Evolutionary conservation across 2,888 invertebrate species (phyloP).

Genomic region (Sialis fuliginosa): DNA sequence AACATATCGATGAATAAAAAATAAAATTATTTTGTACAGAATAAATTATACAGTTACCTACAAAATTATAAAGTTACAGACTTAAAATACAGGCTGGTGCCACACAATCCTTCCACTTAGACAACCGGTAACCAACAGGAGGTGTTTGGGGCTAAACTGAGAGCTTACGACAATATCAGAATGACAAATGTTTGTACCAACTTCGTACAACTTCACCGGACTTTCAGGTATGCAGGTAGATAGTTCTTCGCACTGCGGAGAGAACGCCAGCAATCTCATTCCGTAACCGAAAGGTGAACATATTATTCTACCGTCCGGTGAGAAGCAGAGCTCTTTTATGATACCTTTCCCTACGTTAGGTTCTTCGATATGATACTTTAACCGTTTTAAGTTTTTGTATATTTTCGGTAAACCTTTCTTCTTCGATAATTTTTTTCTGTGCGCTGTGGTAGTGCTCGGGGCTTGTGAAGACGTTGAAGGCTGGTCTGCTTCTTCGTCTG

Average conservation of each 20-base stretch:
- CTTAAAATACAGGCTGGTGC: constrained; percentile 53
- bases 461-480: constrained; percentile 7
- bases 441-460: constrained; percentile 4
- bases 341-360: constrained; percentile 79
- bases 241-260: constrained; percentile 59
- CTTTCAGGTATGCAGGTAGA: constrained; percentile 42
- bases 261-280: constrained; percentile 67
- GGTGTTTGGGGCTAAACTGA: constrained; percentile 76
- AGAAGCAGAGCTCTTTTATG: constrained; percentile 85
- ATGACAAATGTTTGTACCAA: constrained; percentile 57
- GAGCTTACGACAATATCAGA: constrained; percentile 73
- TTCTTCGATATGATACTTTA: constrained; percentile 72
- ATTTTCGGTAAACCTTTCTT: constrained; percentile 26
- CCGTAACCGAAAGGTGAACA: constrained; percentile 83
- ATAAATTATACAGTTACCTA: neutral
- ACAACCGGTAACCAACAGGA: constrained; percentile 79
- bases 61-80: neutral
- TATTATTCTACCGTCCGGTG: constrained; percentile 74
- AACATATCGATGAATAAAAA: neutral
- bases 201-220: constrained; percentile 36
- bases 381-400: constrained; percentile 52
- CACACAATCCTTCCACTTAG: constrained; percentile 75
- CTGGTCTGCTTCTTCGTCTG: neutral
- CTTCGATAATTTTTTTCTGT: neutral
- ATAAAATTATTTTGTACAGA: neutral